Conservation (phyloP, 1,140 invertebrate genomes). For the Propsilocerus akamusi region DNA sequence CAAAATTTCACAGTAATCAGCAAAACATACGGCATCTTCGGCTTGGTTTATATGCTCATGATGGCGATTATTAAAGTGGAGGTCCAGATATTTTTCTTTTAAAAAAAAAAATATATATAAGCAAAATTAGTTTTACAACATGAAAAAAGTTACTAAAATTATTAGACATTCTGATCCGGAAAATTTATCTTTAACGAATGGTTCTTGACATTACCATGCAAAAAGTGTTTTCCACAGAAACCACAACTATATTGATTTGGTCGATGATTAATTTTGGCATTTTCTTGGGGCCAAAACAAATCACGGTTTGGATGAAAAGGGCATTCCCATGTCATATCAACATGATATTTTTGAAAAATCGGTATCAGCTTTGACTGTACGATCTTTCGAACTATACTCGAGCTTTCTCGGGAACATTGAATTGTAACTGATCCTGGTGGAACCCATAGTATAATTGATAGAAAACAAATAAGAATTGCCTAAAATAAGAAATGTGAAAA, state of each 20-base stretch:
- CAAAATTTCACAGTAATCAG: slow-evolving; percentile 90
- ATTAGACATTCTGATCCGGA: too few species aligned
- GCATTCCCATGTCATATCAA: slow-evolving; percentile 64
- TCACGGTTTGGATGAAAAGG: slow-evolving; percentile 75
- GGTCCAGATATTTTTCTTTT: slow-evolving; percentile 73
- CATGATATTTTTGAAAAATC: slow-evolving; percentile 66
- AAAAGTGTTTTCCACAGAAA: slow-evolving; percentile 80
- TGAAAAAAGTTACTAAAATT: too few species aligned
- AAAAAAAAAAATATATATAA: too few species aligned
- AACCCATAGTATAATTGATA: slow-evolving; percentile 71
- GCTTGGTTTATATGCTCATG: slow-evolving; percentile 72
- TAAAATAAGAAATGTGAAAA: too few species aligned
- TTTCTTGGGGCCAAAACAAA: slow-evolving; percentile 68
- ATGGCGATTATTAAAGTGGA: slow-evolving; percentile 81
- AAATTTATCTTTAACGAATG: too few species aligned
- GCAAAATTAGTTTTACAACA: too few species aligned
- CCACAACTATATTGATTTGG: slow-evolving; percentile 80
- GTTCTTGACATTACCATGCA: too few species aligned
- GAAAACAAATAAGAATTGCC: slow-evolving; percentile 57
- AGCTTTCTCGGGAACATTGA: slow-evolving; percentile 72
- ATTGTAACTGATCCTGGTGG: slow-evolving; percentile 68
- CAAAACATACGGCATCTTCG: slow-evolving; percentile 76
- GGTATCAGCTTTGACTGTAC: slow-evolving; percentile 82
- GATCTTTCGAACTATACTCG: slow-evolving; percentile 70
- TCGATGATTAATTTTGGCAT: slow-evolving; percentile 58